A percentile compares a stretch with the other conserved stretches of the same genome.
Conservation (phyloP, 2,113 vertebrate genomes). For the Trogon surrucura region DNA sequence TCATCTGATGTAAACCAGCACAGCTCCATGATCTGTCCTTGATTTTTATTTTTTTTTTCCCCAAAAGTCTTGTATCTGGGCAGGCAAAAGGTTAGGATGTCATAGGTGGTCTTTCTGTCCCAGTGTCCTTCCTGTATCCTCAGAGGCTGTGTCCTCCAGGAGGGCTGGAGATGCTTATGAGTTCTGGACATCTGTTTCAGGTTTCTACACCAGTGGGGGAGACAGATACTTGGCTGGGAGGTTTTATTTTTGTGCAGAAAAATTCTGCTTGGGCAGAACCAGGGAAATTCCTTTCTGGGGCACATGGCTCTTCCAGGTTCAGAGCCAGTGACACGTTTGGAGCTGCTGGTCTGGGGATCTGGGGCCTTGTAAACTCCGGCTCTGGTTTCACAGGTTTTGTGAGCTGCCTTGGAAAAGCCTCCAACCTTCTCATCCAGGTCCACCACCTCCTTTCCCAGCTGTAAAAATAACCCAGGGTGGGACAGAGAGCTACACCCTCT, state of each 20-base stretch:
- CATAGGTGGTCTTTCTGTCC: not conserved
- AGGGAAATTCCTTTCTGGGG: slow-evolving; percentile 16
- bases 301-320: not conserved
- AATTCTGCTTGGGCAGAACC: not conserved
- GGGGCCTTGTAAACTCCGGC: not conserved
- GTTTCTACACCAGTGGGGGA: not conserved
- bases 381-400: slow-evolving; percentile 37
- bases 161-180: not conserved
- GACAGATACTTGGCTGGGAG: not conserved
- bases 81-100: not conserved
- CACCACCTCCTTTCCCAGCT: slow-evolving; percentile 36
- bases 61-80: not conserved
- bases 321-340: slow-evolving; percentile 25
- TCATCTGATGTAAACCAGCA: not conserved
- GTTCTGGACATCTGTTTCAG: not conserved
- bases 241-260: not conserved
- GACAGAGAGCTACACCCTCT: slow-evolving; percentile 1
- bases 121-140: not conserved
- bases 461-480: slow-evolving; percentile 65
- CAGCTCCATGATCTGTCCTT: not conserved
- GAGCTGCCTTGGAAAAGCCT: slow-evolving; percentile 36
- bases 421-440: not conserved
- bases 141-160: not conserved
- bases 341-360: not conserved
- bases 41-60: not conserved